Base-by-base conservation (phyloP, 2,888 invertebrate genomes). In the Quadroppia sp. region DNA sequence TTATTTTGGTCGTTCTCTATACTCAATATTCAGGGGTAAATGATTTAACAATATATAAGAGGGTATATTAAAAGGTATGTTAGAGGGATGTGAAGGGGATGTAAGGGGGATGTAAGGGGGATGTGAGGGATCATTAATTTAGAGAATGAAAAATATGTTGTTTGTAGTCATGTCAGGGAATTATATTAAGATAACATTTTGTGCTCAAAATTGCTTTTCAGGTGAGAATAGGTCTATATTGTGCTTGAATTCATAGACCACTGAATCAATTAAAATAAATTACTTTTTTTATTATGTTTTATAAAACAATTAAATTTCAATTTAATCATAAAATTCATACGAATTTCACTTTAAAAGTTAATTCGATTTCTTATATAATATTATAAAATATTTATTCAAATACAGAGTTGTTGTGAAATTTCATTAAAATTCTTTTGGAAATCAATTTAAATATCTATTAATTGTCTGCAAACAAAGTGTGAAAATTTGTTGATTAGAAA, bases 171-270 rank as follows among this genome's bases (percentile, higher is more conserved):
- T 61, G 61, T 61, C 61, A 61, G 9, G 32, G 36, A 61, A 61
- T 61, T 61, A 61, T 32, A 61, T 61, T 61, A 61, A 61, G 61
- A 61, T 61, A 61, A 53, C 53, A 53, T 53, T 53, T 53, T 25
- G 17, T 20, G 23, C 25, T 11, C 20, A 23, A 53, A 53, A 53
- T 53, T 53, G 53, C 53, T 53, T 53, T 53, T 53, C 53, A 53
- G 53, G 53, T 53, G 53, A 53, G 23, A 53, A 23, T 53, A 23
- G 53, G n/a, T n/a, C n/a, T n/a, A n/a, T n/a, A n/a, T n/a, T n/a
- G n/a, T n/a, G n/a, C n/a, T n/a, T n/a, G n/a, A n/a, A n/a, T n/a
- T n/a, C n/a, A n/a, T n/a, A n/a, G n/a, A n/a, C n/a, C n/a, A n/a
- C n/a, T n/a, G n/a, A n/a, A n/a, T 53, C 23, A 53, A 53, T 53